Evolutionary conservation across 2,888 invertebrate genomes (phyloP), one percentile per base, ranked within the genome.

Genomic region (Oxyscelio sp.): DNA sequence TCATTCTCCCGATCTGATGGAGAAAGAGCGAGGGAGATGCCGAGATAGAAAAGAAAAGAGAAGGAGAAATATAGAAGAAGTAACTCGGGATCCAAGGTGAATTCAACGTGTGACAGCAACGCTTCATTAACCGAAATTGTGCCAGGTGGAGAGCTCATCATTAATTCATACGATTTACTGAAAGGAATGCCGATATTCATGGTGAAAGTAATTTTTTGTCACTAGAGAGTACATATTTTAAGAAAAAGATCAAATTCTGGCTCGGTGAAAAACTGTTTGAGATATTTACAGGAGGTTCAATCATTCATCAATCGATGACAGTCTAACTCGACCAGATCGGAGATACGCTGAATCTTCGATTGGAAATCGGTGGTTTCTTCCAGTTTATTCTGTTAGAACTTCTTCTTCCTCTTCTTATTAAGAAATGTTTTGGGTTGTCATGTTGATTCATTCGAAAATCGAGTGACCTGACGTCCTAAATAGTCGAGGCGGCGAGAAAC

Each of bases 401-500:
- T 34, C 34, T 2, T n/a, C n/a, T n/a, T n/a, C n/a, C n/a, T n/a
- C n/a, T n/a, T n/a, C 27, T 34, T 34, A 34, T 34, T 2, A 11
- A 9, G 9, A 34, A 11, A 2, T 11, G 11, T 9, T 11, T 17
- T 22, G 11, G 22, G 43, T n/a, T 22, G 8, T 34, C 13, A 15
- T 52, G 38, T 17, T 58, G 52, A 56, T 19, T 15, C 43, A 66
- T 13, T 54, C 19, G 34, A 74, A 80, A 65, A 71, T 45, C 58
- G 50, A 59, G 34, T 71, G 77, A 78, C 83, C 78, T 56, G 71
- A 68, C 74, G 83, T 79, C 74, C 83, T 65, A 75, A 84, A 84
- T 84, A 84, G 74, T 43, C 21, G 50, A 59, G 43, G 58, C 52
- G 38, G 63, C 24, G 17, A 75, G 75, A 65, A 84, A 66, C 71